These are phyloP conservation scores for Macropus fuliginosus DNA, from an alignment of 2,797 vertebrate species.

Conservation along the genomic window DNA sequence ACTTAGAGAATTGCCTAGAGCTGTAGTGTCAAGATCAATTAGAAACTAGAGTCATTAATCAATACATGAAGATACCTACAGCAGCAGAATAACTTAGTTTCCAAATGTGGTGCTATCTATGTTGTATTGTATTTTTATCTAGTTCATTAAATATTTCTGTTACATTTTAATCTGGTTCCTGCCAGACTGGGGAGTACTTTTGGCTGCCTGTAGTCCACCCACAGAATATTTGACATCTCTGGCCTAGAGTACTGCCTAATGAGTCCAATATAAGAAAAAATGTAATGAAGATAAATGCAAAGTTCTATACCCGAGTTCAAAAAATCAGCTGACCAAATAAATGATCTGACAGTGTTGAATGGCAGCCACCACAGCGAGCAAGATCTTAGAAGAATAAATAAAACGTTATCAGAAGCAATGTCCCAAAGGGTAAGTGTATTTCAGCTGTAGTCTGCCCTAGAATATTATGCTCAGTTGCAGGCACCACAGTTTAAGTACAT, in stretches of 20 bases:
- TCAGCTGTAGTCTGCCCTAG: neutral
- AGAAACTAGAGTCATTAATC: neutral
- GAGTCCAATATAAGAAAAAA: neutral
- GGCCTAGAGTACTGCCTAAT: neutral
- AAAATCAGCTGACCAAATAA: neutral
- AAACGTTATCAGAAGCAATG: neutral
- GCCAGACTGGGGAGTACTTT: neutral
- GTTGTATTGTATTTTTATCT: neutral
- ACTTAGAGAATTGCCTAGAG: neutral
- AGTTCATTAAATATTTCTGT: neutral
- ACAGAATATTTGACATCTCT: neutral
- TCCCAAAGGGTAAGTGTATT: neutral
- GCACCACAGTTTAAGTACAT: neutral
- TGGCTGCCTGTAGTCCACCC: neutral
- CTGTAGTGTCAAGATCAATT: neutral
- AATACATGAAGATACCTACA: neutral
- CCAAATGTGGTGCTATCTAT: neutral
- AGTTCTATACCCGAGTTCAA: neutral
- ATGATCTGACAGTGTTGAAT: neutral
- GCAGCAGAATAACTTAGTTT: neutral
- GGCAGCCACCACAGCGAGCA: neutral
- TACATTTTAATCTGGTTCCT: neutral
- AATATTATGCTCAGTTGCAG: neutral
- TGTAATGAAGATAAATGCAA: neutral
- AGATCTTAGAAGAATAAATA: neutral